Conservation (phyloP, 2,888 invertebrate genomes). For the Branchipolynoe longqiensis region DNA sequence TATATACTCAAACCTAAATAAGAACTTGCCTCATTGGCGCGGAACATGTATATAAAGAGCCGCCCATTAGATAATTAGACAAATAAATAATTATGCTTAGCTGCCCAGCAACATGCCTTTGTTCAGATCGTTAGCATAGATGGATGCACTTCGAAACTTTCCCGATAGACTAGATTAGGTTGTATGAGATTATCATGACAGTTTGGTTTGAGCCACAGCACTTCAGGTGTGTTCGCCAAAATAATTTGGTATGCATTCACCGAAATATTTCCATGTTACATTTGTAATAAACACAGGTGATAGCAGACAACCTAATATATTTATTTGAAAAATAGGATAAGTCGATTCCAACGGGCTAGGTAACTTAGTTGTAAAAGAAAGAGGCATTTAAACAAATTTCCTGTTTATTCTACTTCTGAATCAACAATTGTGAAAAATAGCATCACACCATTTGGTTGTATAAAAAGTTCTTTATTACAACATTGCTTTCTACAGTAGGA, state of each 20-base stretch:
- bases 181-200: too few relatives aligned
- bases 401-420: not conserved
- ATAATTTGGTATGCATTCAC: too few relatives aligned
- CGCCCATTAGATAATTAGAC: not conserved
- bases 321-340: not conserved
- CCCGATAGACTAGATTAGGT: too few relatives aligned
- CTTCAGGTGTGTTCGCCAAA: too few relatives aligned
- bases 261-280: not conserved
- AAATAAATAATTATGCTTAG: too few relatives aligned
- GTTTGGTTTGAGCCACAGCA: too few relatives aligned
- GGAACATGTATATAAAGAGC: not conserved
- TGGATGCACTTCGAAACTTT: too few relatives aligned
- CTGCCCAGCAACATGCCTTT: too few relatives aligned
- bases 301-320: too few relatives aligned
- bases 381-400: not conserved
- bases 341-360: not conserved
- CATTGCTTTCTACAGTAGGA: slow-evolving; percentile 49
- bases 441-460: not conserved
- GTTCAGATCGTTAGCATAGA: too few relatives aligned
- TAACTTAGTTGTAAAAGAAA: not conserved
- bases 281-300: not conserved
- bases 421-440: not conserved
- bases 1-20: too few relatives aligned
- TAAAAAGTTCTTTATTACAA: slow-evolving; percentile 45
- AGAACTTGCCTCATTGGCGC: not conserved